Percentiles rank a stretch among this genome's conserved stretches.
Conservation (phyloP, 2,797 vertebrate genomes). For the Cirrhinus mrigala region DNA sequence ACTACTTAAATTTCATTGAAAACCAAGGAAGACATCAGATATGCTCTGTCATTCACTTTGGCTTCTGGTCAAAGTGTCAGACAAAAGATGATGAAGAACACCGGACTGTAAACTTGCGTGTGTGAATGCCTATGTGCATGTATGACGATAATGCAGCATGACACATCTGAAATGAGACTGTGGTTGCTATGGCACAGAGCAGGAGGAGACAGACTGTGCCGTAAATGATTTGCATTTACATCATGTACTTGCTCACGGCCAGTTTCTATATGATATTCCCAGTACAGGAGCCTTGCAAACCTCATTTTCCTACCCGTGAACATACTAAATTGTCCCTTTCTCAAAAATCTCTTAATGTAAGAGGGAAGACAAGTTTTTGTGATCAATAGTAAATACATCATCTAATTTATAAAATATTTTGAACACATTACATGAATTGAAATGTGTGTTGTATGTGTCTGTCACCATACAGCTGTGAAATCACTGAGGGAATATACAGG, state of each 20-base stretch:
- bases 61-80: slow-evolving; percentile 31
- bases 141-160: slow-evolving; percentile 97
- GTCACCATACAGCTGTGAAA: neutral
- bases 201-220: slow-evolving; percentile 90
- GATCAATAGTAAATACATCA: neutral
- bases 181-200: slow-evolving; percentile 97
- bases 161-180: slow-evolving; percentile 99
- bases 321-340: neutral
- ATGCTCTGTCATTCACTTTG: slow-evolving; percentile 19
- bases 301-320: neutral
- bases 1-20: slow-evolving; percentile 19
- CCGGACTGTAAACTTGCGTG: slow-evolving; percentile 45
- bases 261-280: slow-evolving; percentile 43
- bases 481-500: neutral
- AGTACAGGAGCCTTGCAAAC: slow-evolving; percentile 15
- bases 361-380: neutral
- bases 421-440: neutral
- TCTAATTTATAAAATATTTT: neutral
- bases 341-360: neutral
- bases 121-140: slow-evolving; percentile 45
- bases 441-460: neutral
- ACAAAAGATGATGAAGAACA: slow-evolving; percentile 18
- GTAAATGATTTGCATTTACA: slow-evolving; percentile 99
- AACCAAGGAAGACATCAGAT: slow-evolving; percentile 21
- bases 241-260: slow-evolving; percentile 81